Base-by-base conservation (phyloP, 2,888 invertebrate genomes). In the Linyphia triangularis region DNA sequence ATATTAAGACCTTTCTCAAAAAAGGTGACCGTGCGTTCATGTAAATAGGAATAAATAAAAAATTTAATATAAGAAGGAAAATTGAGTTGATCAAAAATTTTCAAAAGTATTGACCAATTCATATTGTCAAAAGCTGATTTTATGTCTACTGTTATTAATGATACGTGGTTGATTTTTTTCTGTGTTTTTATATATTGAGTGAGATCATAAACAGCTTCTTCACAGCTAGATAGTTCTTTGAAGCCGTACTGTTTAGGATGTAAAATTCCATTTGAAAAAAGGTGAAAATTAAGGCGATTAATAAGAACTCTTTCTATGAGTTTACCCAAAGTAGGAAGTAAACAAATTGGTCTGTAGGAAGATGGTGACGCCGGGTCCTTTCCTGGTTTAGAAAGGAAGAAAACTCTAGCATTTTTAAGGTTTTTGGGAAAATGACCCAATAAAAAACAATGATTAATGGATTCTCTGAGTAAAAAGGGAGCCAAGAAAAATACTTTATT, bases 91-190 rank as follows among this genome's bases (percentile, higher is more conserved):
- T 16, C 9, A 3, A 43, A 43, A 7, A 10, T 43, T 7, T 43
- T 3, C 7, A 43, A 43, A 9, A 43, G 16, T 16, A 51, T n/a
- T 16, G 0, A 5, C 51, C 51, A 51, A 16, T 51, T n/a, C 3
- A 51, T 0, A 3, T 16, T 1, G 16, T 51, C 51, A 51, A 51
- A 51, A n/a, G 51, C 51, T 1, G 51, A 13, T 2, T 10, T 13
- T 1, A 51, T n/a, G 3, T 51, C 51, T 2, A 51, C n/a, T 1
- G 51, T 16, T 0, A 51, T 16, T 5, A 51, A 6, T 1, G 51
- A 13, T 0, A n/a, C 1, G 1, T n/a, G n/a, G 16, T 1, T 3
- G 16, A 2, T 1, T 0, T 3, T 0, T 51, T 0, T 51, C n/a
- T 2, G n/a, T n/a, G n/a, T 1, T 51, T 16, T 16, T 51, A 51